Evolutionary conservation across 2,888 invertebrate species (phyloP), one percentile per base, ranked within the genome.

Genomic region (Limnephilus rhombicus): DNA sequence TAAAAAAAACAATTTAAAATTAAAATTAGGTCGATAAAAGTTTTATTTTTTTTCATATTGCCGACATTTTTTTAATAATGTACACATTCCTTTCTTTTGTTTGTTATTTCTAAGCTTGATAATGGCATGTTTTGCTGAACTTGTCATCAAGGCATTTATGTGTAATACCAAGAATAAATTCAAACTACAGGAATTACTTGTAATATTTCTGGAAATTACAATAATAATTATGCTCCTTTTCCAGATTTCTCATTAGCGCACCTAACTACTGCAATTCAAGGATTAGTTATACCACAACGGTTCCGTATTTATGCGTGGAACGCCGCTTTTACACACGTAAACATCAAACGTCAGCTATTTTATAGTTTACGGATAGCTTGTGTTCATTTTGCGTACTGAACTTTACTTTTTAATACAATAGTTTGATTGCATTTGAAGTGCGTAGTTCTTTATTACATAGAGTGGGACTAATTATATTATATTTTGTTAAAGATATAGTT

Each of bases 211-310:
- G 18, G 18, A 53, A 53, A 53, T 53, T 53, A 53, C 53, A 53
- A 53, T 53, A 53, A 53, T 53, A 68, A 68, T 68, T 68, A 68
- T n/a, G 68, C 68, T 68, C 68, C 24, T 83, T 83, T 83, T 83
- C 2, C 83, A 83, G 83, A 34, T 37, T 83, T 83, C 24, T 83
- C n/a, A 37, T 41, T 37, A 83, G 41, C 34, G 34, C 83, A 37
- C 37, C 83, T 83, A 34, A 83, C 83, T 37, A 83, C 83, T 34
- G 12, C 83, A 34, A 37, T 37, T 3, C 34, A 37, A 37, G 34
- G 37, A 83, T 83, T 83, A 24, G 34, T 83, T 37, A 34, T 12
- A 34, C 24, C 37, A 37, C 83, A 68, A 24, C 37, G 24, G 83
- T 37, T 83, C 37, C 24, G 24, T 68, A 68, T 68, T 68, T 68